phyloP scores from a whole-genome alignment of 2,113 vertebrate species.

The Geococcyx californianus region DNA sequence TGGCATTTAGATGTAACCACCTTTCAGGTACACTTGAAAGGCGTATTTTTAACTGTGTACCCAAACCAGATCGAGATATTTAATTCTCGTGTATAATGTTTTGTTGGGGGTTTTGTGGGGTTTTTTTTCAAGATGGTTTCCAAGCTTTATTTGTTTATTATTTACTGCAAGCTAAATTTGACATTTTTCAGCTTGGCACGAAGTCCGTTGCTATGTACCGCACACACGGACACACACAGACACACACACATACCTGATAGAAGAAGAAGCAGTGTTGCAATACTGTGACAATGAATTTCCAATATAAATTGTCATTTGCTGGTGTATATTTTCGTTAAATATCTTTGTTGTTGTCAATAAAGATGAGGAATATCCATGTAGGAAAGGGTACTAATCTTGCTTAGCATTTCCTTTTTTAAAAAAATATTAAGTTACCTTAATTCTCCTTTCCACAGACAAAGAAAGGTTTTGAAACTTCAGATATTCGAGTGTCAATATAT shows the following conservation, averaged over 20 bases:
- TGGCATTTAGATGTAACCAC: background rate
- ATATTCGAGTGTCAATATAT: background rate
- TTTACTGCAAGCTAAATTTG: conserved; percentile 16
- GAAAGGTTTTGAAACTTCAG: background rate
- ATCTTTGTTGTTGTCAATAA: background rate
- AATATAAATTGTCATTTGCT: background rate
- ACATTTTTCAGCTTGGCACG: background rate
- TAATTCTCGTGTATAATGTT: background rate
- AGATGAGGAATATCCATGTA: background rate
- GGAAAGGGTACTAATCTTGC: background rate
- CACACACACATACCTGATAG: background rate
- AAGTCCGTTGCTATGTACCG: background rate
- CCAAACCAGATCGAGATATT: background rate
- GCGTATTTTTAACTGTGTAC: background rate
- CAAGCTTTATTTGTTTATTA: background rate
- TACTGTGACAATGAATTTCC: background rate
- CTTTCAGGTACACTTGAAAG: background rate
- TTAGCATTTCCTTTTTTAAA: background rate
- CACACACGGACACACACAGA: background rate
- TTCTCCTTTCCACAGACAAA: background rate
- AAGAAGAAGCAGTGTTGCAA: background rate
- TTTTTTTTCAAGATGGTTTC: background rate
- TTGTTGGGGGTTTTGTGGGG: background rate
- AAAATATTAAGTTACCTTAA: background rate
- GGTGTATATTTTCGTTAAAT: too few relatives aligned